Evolutionary conservation across 2,888 invertebrate species (phyloP), one percentile per base, ranked within the genome.

Genomic region (Sarcophaga variegata): DNA sequence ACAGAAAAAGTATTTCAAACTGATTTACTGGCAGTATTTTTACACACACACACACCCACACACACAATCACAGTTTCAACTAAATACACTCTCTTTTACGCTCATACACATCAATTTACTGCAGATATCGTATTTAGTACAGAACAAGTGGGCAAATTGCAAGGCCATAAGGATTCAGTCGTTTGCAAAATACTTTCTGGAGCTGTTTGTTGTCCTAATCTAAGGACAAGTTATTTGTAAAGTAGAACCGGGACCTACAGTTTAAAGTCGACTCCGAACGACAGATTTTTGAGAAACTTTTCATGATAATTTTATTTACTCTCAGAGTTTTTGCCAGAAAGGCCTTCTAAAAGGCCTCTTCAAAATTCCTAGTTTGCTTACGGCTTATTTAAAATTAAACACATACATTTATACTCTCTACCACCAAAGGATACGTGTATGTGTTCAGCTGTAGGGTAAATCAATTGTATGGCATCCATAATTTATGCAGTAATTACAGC

Each of bases 401-500:
- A 69, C 47, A 47, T 22, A 69, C 69, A 69, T 4, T 47, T 69
- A 47, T 20, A 69, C 54, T 54, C 4, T 54, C 12, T 14, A 54
- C 54, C 4, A 54, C 10, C 37, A 54, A 54, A 54, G 54, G 20
- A 71, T 25, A 71, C 27, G 10, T 71, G 22, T 49, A 14, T 49
- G 37, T 62, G 37, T 60, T 45, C 60, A 49, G 45, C 64, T 74
- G 78, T 54, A n/a, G 49, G 83, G 69, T 63, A 74, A 83, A 79
- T 79, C 83, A 79, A 74, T 83, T 83, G 83, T 54, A 67, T 27
- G 66, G 59, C 74, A 79, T 78, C 54, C 37, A 78, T 78, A 78
- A 83, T 74, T 83, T 67, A 83, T 69, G 54, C 74, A 69, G 74
- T 83, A 83, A 78, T 83, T 79, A 83, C 59, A 59, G 72, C n/a